A percentile compares a stretch with the other conserved stretches of the same genome.
Evolutionary conservation across 2,797 vertebrate genomes (phyloP).

Genomic region (Okamejei kenojei): DNA sequence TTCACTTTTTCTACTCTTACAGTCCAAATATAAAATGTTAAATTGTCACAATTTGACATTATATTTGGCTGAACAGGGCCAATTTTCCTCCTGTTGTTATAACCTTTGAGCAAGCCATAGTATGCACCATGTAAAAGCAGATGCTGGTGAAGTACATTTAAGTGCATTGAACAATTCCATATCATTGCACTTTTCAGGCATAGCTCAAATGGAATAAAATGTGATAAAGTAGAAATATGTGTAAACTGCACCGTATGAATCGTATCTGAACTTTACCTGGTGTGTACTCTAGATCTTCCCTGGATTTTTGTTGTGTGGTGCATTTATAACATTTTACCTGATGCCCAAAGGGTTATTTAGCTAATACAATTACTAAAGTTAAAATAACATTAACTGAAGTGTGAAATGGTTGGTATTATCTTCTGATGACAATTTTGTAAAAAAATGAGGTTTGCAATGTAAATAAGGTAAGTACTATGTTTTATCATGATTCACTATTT

Average conservation of each 20-base stretch:
- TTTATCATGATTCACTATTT: not conserved
- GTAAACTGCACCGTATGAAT: not conserved
- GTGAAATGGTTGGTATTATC: slow-evolving; percentile 28
- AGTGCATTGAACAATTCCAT: not conserved
- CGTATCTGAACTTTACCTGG: slow-evolving; percentile 13
- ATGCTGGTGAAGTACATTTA: not conserved
- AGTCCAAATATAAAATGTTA: not conserved
- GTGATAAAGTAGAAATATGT: not conserved
- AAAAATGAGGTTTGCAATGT: not conserved
- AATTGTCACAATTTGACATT: not conserved
- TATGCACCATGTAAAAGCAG: slow-evolving; percentile 35
- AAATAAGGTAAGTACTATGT: slow-evolving; percentile 4
- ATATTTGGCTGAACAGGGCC: slow-evolving; percentile 37
- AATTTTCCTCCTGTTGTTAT: slow-evolving; percentile 10
- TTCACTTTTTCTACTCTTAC: not conserved
- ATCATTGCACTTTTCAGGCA: not conserved
- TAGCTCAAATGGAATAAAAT: not conserved
- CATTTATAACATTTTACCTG: slow-evolving; percentile 11
- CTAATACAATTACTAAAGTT: slow-evolving; percentile 30
- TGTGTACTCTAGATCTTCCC: slow-evolving; percentile 24
- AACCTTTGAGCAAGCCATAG: slow-evolving; percentile 19
- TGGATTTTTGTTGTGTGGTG: slow-evolving; percentile 11
- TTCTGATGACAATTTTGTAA: not conserved
- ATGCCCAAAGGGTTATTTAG: slow-evolving; percentile 14
- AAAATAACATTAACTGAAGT: slow-evolving; percentile 25